Percentiles rank a stretch among this genome's conserved stretches.
Conservation (phyloP, 2,888 invertebrate species). For the Chaitophorus viminalis region DNA sequence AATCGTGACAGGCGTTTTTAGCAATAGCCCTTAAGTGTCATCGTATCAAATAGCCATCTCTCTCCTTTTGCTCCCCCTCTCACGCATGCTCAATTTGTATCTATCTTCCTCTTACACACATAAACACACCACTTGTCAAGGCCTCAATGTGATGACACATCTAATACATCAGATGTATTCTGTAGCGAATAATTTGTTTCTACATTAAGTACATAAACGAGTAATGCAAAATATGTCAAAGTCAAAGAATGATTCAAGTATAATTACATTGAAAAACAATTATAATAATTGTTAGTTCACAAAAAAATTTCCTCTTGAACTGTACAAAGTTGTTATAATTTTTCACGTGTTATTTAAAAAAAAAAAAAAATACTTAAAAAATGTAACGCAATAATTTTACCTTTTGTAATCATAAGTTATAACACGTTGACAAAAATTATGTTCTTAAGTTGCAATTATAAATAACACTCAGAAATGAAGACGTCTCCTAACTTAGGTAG, state of each 20-base stretch:
- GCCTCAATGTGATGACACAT: constrained; percentile 19
- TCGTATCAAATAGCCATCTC: background rate
- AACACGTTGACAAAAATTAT: too few relatives aligned
- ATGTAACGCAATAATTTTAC: too few relatives aligned
- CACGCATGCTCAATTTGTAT: background rate
- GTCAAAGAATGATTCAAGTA: background rate
- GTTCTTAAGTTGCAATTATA: too few relatives aligned
- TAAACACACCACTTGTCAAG: constrained; percentile 3
- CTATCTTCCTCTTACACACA: background rate
- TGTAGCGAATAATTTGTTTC: background rate
- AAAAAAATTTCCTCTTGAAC: background rate
- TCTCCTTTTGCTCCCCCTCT: background rate
- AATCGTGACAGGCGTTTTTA: background rate
- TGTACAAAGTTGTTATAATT: background rate
- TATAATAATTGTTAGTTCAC: background rate
- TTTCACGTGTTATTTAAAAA: background rate
- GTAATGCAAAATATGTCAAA: background rate
- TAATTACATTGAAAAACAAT: background rate
- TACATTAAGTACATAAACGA: background rate
- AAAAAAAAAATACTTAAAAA: too few relatives aligned
- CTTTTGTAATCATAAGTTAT: too few relatives aligned
- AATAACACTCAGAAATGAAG: too few relatives aligned
- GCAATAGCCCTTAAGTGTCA: background rate
- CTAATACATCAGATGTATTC: background rate
- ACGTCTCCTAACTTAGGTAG: too few relatives aligned